Conservation (phyloP, 2,797 vertebrate species). For the Hypotaenidia okinawae region DNA sequence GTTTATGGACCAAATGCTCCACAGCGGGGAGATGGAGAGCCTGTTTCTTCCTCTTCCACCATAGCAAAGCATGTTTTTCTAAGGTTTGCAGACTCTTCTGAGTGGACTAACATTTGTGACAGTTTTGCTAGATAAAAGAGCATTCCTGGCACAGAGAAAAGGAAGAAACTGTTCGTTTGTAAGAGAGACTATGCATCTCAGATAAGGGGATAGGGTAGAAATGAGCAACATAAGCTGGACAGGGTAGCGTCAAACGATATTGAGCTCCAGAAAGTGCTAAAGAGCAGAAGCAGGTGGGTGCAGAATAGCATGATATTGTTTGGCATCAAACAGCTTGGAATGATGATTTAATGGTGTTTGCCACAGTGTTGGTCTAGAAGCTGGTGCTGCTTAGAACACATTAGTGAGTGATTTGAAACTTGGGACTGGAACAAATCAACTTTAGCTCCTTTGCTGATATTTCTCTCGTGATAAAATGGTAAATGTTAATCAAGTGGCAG, state of each 20-base stretch:
- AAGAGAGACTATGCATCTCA: not conserved
- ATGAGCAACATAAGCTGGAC: not conserved
- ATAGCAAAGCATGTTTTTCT: not conserved
- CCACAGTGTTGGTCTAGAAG: not conserved
- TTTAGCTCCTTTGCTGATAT: not conserved
- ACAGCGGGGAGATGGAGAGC: not conserved
- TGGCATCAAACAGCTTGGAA: not conserved
- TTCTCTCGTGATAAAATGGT: not conserved
- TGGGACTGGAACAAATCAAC: not conserved
- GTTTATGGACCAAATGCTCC: not conserved
- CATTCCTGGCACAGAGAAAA: not conserved
- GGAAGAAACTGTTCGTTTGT: not conserved
- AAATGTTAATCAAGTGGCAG: not conserved
- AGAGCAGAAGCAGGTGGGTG: not conserved
- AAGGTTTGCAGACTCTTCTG: not conserved
- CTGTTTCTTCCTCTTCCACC: not conserved
- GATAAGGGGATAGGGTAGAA: rapidly evolving
- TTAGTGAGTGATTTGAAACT: not conserved
- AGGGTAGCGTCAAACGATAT: not conserved
- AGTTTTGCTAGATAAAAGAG: not conserved
- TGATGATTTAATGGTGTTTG: slow-evolving; percentile 4
- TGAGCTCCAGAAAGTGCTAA: not conserved
- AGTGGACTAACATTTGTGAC: not conserved
- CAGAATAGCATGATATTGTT: not conserved
- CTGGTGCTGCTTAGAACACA: not conserved